Base-by-base conservation (phyloP, 2,888 invertebrate genomes). In the Dermolepida albohirtum region DNA sequence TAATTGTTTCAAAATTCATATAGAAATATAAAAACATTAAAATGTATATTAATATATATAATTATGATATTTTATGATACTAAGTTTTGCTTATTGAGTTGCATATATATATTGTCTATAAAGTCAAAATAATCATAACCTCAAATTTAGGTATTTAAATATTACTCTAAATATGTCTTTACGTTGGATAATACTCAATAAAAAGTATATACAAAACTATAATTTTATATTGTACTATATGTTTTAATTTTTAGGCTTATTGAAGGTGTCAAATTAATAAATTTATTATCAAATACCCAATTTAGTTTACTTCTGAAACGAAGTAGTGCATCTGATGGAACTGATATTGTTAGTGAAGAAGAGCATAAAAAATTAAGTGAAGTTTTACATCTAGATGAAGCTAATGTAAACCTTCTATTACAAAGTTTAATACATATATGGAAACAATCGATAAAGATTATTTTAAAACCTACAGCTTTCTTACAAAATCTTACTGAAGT, bases 401-500 rank as follows among this genome's bases (percentile, higher is more conserved):
- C 52, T 11, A 62, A 68, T 27, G 16, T 71, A 1, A 64, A 69
- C 41, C 59, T 73, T 16, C 44, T 73, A 0, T 41, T 80, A 17
- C 79, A 80, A 70, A 78, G 77, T 47, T 75, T 81, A 16, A 67
- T 72, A 0, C 76, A 86, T 72, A 84, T 87, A 57, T 80, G 85
- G 70, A 85, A 85, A 64, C 84, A 86, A 68, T 84, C 86, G 14
- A 83, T 81, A 4, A 84, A 84, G 69, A 83, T 87, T 68, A 83
- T 88, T 50, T 83, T 86, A 51, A 88, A 87, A 72, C 88, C 88
- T 29, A 85, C 86, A 2, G 79, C 81, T 64, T 75, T 88, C 40
- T 85, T 87, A 71, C 85, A 85, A 73, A 79, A 86, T 71, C 77
- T 88, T 16, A 80, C 83, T 1, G 85, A 87, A 12, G 80, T 83